These are phyloP conservation scores for Anarsia innoxiella DNA, from an alignment of 2,888 invertebrate genomes.

Conservation along the genomic window DNA sequence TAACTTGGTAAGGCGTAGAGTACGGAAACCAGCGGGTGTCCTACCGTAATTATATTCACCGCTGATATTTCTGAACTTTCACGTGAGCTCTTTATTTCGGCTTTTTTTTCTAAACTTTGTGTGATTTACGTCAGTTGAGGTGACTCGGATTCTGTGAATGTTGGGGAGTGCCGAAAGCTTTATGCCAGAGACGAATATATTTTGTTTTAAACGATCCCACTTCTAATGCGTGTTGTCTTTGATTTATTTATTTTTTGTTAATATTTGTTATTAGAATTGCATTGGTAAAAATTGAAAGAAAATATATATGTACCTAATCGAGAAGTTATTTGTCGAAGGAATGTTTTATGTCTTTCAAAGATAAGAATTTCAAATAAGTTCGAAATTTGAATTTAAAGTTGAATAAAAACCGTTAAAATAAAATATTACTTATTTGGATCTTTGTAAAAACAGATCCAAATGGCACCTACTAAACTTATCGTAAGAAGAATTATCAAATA, in stretches of 20 bases:
- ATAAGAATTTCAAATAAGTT: no score
- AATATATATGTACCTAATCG: no score
- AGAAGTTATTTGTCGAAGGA: no score
- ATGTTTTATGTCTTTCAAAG: no score
- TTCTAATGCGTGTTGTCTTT: conserved; percentile 41
- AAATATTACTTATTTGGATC: no score
- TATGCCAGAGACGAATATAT: conserved; percentile 58
- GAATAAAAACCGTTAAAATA: no score
- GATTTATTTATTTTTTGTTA: neutral
- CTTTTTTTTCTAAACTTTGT: conserved; percentile 60
- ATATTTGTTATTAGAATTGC: no score
- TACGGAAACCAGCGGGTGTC: conserved; percentile 71
- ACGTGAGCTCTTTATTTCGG: conserved; percentile 41
- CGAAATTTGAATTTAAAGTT: no score
- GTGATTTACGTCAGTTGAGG: conserved; percentile 69
- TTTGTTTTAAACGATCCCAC: conserved; percentile 58
- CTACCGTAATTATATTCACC: conserved; percentile 71
- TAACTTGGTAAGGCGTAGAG: conserved; percentile 34
- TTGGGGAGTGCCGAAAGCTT: conserved; percentile 66
- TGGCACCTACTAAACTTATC: no score
- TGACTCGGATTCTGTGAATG: conserved; percentile 54
- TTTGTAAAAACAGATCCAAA: no score
- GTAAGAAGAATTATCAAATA: no score
- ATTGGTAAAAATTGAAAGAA: no score
- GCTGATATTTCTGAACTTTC: conserved; percentile 72